Percentiles rank a stretch among this genome's conserved stretches.
Conservation (phyloP, 92 coral and sea anemone species). For the Paramuricea clavata region DNA sequence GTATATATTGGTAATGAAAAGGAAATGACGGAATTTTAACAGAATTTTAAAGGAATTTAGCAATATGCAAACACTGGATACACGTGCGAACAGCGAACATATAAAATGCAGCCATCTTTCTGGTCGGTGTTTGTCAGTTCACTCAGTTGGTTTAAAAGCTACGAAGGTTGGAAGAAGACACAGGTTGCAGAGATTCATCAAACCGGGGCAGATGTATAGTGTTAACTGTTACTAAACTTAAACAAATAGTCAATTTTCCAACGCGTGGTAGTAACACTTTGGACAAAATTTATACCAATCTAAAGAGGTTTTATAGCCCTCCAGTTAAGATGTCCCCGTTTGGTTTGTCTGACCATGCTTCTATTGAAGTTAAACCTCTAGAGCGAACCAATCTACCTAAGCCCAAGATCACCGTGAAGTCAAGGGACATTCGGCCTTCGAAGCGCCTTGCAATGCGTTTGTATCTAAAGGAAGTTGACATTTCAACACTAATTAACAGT, state of each 20-base stretch:
- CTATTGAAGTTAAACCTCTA: conserved; percentile 29
- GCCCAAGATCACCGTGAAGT: conserved; percentile 23
- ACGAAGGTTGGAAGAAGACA: no score
- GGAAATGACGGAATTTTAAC: no score
- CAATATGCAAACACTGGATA: no score
- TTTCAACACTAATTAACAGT: conserved; percentile 32
- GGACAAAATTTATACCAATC: conserved; percentile 46
- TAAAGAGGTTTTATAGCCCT: conserved; percentile 36
- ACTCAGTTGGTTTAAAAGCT: no score
- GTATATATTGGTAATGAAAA: no score
- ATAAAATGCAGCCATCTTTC: no score
- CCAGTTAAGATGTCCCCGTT: conserved; percentile 51
- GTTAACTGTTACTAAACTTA: no score
- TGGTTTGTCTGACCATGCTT: conserved; percentile 55
- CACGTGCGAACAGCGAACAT: no score
- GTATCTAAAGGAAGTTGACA: conserved; percentile 25
- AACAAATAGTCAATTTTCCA: conserved; percentile 50
- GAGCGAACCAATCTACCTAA: conserved; percentile 7
- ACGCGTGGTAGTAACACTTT: conserved; percentile 53
- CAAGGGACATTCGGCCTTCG: conserved; percentile 42
- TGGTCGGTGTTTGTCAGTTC: no score
- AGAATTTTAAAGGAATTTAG: no score
- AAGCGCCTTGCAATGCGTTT: conserved; percentile 42
- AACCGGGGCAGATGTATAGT: no score
- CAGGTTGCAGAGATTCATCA: no score